Evolutionary conservation across 2,888 invertebrate species (phyloP), one percentile per base, ranked within the genome.

Genomic region (Melieria omissa): DNA sequence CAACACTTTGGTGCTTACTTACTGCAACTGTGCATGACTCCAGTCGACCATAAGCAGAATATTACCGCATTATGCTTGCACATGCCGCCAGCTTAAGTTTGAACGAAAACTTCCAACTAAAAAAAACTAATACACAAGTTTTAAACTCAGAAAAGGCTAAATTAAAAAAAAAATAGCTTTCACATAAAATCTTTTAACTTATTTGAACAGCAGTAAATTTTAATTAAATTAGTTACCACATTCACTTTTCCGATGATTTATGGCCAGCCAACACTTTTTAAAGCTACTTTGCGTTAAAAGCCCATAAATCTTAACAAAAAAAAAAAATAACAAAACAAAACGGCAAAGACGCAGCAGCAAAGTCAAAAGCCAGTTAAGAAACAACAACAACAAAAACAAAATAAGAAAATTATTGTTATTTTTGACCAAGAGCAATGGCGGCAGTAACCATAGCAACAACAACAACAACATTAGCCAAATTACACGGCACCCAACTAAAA

Each of bases 181-280:
- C 58, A n/a, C 58, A 58, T n/a, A 58, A 58, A 58, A n/a, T 58
- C 14, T 57, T 8, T 58, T 16, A 16, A 29, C 41, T 58, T 58
- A 58, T 68, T 14, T 69, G 29, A 16, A 55, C 45, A 62, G 63
- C 54, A 55, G 62, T 63, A 63, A 69, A 69, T 62, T 69, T 64
- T 63, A 69, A 69, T 69, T 69, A 69, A 69, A 69, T 69, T 55
- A 69, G 42, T 52, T 63, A 41, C 54, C 52, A 55, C 69, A 63
- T 69, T 63, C 63, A 63, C 69, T 54, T 44, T 14, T 29, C 8
- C 44, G 44, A 69, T 69, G 69, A 69, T 69, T 69, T 69, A 69
- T 69, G 69, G 45, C 54, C 41, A 54, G 63, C 41, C 54, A 55
- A 69, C 46, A 52, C 64, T 64, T 29, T 29, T 64, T 64, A 64